Conservation (phyloP, 2,113 vertebrate genomes). For the Cottus gobio region DNA sequence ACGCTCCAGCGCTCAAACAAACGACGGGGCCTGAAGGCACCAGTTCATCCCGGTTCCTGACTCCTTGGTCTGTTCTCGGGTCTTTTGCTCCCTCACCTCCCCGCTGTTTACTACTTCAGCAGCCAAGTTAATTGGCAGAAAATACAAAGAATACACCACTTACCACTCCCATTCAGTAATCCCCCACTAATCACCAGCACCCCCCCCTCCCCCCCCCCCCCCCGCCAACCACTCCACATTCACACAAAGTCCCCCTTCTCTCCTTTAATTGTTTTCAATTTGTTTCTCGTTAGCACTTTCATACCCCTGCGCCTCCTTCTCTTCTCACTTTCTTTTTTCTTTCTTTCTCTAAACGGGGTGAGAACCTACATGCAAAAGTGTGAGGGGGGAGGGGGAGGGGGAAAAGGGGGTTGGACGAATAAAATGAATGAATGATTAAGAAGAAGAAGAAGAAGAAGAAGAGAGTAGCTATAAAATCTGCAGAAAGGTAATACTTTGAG, state of each 20-base stretch:
- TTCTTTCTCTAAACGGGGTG: background rate
- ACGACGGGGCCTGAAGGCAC: background rate
- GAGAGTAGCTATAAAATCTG: background rate
- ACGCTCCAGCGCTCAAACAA: background rate
- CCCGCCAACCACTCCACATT: too few relatives aligned
- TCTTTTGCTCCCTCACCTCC: conserved; percentile 4
- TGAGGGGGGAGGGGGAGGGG: background rate
- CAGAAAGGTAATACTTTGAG: conserved; percentile 20
- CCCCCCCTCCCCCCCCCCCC: too few relatives aligned
- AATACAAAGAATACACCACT: conserved; percentile 49
- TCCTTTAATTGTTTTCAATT: conserved; percentile 66
- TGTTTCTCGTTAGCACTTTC: conserved; percentile 51
- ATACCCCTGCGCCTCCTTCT: conserved; percentile 15
- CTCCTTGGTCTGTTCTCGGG: background rate
- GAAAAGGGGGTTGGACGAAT: background rate
- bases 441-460: background rate
- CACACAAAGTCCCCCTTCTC: conserved; percentile 15
- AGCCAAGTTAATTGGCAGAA: conserved; percentile 48
- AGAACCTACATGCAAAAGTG: background rate
- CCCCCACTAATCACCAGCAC: conserved; percentile 25
- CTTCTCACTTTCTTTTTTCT: background rate
- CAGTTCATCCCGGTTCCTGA: background rate
- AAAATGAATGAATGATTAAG: background rate
- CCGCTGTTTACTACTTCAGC: conserved; percentile 26
- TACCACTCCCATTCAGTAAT: conserved; percentile 40